phyloP scores from a whole-genome alignment of 2,888 invertebrate species.

The Scaptodrosophila latifasciaeformis region DNA sequence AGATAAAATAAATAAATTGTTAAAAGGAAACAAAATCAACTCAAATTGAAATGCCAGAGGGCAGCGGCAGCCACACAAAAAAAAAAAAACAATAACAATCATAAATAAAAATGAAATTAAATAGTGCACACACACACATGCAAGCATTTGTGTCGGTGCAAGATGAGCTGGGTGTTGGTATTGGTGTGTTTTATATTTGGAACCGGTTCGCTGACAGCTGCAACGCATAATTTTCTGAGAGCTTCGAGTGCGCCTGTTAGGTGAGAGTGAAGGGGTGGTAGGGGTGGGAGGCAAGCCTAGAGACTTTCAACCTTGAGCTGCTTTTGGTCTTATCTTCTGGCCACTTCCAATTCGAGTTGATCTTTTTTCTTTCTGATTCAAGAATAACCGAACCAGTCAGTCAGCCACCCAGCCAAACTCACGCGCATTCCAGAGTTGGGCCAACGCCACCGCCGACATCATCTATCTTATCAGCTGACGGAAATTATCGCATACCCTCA shows the following conservation, averaged over 20 bases:
- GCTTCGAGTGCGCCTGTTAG: too few relatives aligned
- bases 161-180: background rate
- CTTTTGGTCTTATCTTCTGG: too few relatives aligned
- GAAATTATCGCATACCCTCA: conserved; percentile 34
- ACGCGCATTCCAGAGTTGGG: too few relatives aligned
- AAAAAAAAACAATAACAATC: background rate
- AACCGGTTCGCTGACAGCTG: conserved; percentile 57
- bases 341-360: too few relatives aligned
- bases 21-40: background rate
- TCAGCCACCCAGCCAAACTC: too few relatives aligned
- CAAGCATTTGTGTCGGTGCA: conserved; percentile 5
- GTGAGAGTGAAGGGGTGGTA: too few relatives aligned
- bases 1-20: conserved; percentile 1
- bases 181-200: conserved; percentile 43
- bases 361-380: too few relatives aligned
- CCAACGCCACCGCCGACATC: too few relatives aligned
- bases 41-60: background rate
- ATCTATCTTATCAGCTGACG: conserved; percentile 50
- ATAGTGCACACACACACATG: conserved; percentile 2
- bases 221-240: conserved; percentile 23
- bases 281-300: too few relatives aligned
- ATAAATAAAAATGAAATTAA: conserved; percentile 4
- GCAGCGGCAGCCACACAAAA: background rate
- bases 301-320: conserved; percentile 3
- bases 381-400: too few relatives aligned